Base-by-base conservation (phyloP, 2,797 vertebrate genomes). In the Anas bahamensis region DNA sequence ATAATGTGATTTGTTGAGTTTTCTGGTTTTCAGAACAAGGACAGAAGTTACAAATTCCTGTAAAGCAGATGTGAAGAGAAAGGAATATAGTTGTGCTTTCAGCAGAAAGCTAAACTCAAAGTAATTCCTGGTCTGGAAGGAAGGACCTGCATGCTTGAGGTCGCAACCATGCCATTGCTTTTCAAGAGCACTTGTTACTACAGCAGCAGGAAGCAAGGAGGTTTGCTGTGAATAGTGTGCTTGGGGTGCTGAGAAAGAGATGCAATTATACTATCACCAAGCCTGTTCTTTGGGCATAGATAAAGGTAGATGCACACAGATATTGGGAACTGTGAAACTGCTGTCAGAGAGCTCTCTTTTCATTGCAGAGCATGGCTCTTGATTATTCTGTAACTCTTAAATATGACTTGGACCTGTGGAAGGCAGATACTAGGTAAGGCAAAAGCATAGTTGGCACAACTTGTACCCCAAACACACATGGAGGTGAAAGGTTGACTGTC, bases 401-500 rank as follows among this genome's bases (percentile, higher is more conserved):
- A 11, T 2, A 52, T 17, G 50, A 37, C 21, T 9, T 21, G 46
- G 35, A 17, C 22, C 63, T 31, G 42, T 18, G n/a, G 22, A 83
- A 64, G 39, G 50, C 41, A 83, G 48, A 28, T 41, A 44, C 2
- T 26, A 44, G 13, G 22, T 46, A 60, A 92, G 42, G 21, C 14
- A 78, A 63, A 78, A 12, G 42, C 66, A 35, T 18, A 22, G 5
- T 7, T 77, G 71, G 41, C 60, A 71, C 35, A 28, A 48, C 24
- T 70, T 53, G 13, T 53, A 29, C n/a, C 69, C 33, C 7, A 18
- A 26, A 57, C 3, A 8, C 4, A 4, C 0, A 0, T 37, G 22
- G 78, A 53, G 9, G 19, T 31, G 44, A 28, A 84, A 84, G 35
- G 33, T 9, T 86, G 88, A 17, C 13, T 31, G 42, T 44, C 7